Conservation (phyloP, 2,888 invertebrate species). For the Diarsia dahlii region DNA sequence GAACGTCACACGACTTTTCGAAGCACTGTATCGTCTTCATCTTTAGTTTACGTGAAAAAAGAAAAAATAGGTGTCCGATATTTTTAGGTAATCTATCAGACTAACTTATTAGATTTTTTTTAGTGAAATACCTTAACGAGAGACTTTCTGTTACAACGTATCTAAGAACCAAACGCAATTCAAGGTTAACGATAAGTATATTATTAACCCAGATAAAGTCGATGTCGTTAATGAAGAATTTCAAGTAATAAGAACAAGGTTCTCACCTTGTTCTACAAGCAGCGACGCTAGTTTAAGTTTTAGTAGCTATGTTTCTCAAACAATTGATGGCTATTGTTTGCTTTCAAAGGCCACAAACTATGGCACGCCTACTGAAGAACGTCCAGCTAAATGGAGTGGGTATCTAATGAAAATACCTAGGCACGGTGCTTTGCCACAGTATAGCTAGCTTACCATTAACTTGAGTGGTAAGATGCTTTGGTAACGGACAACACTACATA, state of each 20-base stretch:
- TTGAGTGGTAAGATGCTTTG: not conserved
- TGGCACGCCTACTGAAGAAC: not conserved
- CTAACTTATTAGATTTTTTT: too few species aligned
- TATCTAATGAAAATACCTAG: constrained; percentile 30
- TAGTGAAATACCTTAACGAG: too few species aligned
- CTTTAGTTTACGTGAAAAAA: too few species aligned
- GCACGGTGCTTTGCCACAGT: not conserved
- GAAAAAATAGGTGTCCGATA: too few species aligned
- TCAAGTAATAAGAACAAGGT: not conserved
- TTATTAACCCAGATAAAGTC: not conserved
- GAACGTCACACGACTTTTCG: too few species aligned
- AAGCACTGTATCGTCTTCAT: too few species aligned
- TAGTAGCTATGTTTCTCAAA: constrained; percentile 10
- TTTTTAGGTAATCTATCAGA: too few species aligned
- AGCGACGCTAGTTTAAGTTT: not conserved
- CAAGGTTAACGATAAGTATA: too few species aligned
- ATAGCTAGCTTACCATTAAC: not conserved
- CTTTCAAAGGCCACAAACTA: constrained; percentile 3
- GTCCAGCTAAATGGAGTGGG: not conserved
- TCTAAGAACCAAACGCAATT: too few species aligned
- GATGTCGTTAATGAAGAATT: not conserved
- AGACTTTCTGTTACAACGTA: too few species aligned
- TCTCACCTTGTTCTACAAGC: not conserved
- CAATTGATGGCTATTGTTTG: not conserved
- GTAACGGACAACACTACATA: too few species aligned